Conservation (phyloP, 1,140 invertebrate species). For the Augochlora pura region DNA sequence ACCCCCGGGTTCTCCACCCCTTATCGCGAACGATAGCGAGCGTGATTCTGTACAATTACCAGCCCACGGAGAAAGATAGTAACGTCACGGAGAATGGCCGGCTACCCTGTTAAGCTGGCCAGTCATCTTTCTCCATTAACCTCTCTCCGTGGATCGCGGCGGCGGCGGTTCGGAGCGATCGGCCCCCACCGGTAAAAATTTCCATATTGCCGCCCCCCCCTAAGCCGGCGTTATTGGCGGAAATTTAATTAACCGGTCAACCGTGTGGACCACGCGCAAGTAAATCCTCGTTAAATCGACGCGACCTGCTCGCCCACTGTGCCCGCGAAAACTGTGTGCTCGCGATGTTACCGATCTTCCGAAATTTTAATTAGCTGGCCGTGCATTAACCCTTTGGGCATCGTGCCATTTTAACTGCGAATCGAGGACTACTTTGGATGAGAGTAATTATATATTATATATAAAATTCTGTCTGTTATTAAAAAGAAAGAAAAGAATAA, state of each 20-base stretch:
- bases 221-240: neutral
- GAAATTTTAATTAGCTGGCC: no score
- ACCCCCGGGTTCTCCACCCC: constrained; percentile 11
- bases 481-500: no score
- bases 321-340: no score
- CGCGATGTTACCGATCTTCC: no score
- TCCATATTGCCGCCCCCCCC: neutral
- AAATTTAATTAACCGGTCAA: constrained; percentile 25
- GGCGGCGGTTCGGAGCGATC: neutral
- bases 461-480: no score
- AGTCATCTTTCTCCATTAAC: constrained; percentile 39
- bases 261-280: neutral
- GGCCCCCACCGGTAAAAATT: constrained; percentile 16
- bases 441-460: no score
- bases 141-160: no score
- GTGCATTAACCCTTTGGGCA: no score
- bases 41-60: constrained; percentile 41
- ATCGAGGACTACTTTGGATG: no score
- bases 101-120: neutral
- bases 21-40: constrained; percentile 29
- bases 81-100: constrained; percentile 16
- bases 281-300: constrained; percentile 29
- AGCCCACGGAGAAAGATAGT: constrained; percentile 19
- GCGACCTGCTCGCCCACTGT: neutral
- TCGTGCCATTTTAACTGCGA: no score